These are phyloP conservation scores for Girardinichthys multiradiatus DNA, from an alignment of 2,113 vertebrate genomes.

Conservation along the genomic window DNA sequence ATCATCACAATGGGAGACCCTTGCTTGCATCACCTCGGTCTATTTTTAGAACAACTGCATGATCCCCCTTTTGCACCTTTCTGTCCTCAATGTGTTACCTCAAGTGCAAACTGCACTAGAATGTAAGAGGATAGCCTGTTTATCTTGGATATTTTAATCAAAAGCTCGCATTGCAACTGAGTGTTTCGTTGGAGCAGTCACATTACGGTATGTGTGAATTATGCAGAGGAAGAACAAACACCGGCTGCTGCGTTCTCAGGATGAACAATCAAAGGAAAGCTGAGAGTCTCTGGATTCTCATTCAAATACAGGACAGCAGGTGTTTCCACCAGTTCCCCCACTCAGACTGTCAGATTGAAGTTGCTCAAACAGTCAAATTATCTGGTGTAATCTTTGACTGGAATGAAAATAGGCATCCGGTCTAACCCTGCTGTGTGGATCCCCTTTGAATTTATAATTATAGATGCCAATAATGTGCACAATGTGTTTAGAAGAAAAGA, in stretches of 20 bases:
- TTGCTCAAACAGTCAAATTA: constrained; percentile 58
- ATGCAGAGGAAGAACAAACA: constrained; percentile 45
- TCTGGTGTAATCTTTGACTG: constrained; percentile 48
- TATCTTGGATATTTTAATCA: neutral
- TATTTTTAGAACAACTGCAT: constrained; percentile 78
- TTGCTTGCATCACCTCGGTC: constrained; percentile 74
- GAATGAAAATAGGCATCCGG: constrained; percentile 44
- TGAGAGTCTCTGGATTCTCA: constrained; percentile 44
- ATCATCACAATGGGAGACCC: constrained; percentile 76
- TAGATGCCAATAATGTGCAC: constrained; percentile 67
- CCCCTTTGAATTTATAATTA: constrained; percentile 54
- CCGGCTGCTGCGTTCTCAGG: constrained; percentile 33
- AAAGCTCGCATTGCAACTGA: constrained; percentile 9
- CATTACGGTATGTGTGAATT: constrained; percentile 34
- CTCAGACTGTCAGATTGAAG: constrained; percentile 33
- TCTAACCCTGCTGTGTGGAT: constrained; percentile 39
- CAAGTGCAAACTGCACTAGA: constrained; percentile 40
- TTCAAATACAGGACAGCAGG: constrained; percentile 38
- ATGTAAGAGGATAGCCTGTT: neutral
- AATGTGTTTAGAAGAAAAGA: constrained; percentile 71
- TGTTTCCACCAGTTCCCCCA: constrained; percentile 40
- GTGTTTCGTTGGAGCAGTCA: neutral
- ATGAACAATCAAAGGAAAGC: constrained; percentile 33
- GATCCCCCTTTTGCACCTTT: constrained; percentile 42
- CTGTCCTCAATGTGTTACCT: constrained; percentile 19